Conservation (phyloP, 2,888 invertebrate genomes). For the Lumbricus terrestris region DNA sequence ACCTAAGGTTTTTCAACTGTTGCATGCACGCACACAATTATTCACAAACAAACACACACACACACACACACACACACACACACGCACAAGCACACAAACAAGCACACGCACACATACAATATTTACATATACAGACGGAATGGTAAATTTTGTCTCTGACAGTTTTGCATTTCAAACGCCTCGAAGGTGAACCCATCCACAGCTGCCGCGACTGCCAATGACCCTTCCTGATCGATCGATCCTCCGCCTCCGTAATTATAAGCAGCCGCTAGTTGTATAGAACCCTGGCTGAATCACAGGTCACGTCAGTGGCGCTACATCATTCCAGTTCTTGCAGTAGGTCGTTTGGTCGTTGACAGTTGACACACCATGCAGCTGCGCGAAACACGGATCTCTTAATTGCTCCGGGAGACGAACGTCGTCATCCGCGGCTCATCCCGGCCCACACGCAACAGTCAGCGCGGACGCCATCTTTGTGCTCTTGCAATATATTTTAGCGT, state of each 20-base stretch:
- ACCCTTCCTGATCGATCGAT: neutral
- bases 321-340: neutral
- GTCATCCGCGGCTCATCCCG: neutral
- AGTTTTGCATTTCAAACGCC: neutral
- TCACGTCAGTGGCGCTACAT: neutral
- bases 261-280: neutral
- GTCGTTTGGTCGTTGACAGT: neutral
- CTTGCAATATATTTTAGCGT: neutral
- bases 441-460: neutral
- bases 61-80: no score
- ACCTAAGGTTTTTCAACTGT: no score
- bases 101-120: no score
- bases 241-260: neutral
- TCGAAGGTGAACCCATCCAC: neutral
- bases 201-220: neutral
- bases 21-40: no score
- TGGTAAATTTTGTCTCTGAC: neutral
- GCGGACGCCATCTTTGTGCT: slow-evolving; percentile 4
- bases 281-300: neutral
- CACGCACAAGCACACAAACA: no score
- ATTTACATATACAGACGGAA: neutral
- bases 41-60: no score
- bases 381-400: neutral
- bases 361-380: neutral
- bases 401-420: neutral